Evolutionary conservation across 2,113 vertebrate genomes (phyloP), one percentile per base, ranked within the genome.

Genomic region (Eudorcas thomsonii): DNA sequence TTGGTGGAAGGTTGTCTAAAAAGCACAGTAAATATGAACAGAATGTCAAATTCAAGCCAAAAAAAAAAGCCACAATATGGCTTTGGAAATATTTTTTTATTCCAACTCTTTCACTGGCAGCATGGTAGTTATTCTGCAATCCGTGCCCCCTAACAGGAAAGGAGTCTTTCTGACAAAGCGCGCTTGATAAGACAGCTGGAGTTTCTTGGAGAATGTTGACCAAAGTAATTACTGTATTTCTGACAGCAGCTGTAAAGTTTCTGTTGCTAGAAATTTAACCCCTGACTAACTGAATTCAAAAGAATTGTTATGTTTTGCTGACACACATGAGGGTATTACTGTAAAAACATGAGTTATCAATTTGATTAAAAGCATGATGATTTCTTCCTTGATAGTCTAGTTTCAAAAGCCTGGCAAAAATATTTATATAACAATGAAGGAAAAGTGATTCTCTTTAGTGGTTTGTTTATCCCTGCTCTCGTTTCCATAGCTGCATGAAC

Each of bases 121-220:
- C 59, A 92, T 88, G 13, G 3, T 59, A 59, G 80, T 97, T 93
- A 93, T 97, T 96, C 85, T 92, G 84, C 84, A 67, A n/a, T 90
- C 78, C 48, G 50, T 88, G 92, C 80, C 67, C 91, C 78, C 54
- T 95, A 81, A 82, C 87, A 96, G 90, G 64, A 97, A 94, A 96
- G 88, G 77, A 92, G 88, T 54, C 81, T 88, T 96, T 87, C 81
- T 94, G 50, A 98, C 97, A 96, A 98, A 96, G 85, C 82, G 39
- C 3, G 55, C 96, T 97, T 98, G 94, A 97, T 98, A 98, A 98
- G 93, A 86, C 97, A 98, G 95, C 97, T 98, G 96, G 94, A 80
- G 90, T 88, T 94, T 83, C 92, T 95, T 86, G 88, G 96, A 97
- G 94, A 97, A 62, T 87, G 77, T 94, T 98, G 96, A 93, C 96